Conservation (phyloP, 2,797 vertebrate genomes). For the Coilia nasus region DNA sequence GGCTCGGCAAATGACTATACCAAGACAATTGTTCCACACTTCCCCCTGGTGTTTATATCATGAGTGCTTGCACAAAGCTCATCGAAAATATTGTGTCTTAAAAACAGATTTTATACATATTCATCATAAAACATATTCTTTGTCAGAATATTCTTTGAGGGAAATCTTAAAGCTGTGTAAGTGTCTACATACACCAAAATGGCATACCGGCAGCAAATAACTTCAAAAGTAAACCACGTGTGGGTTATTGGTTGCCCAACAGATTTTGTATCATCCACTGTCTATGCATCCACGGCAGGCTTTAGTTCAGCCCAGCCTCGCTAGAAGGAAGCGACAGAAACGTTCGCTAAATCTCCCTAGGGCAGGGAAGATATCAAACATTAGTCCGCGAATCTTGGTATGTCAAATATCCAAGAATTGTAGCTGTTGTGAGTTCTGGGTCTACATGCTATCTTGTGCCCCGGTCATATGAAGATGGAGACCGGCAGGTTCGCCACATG, state of each 20-base stretch:
- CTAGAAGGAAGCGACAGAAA: background rate
- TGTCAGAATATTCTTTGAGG: background rate
- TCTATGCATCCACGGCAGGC: too few relatives aligned
- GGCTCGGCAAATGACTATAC: background rate
- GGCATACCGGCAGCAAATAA: background rate
- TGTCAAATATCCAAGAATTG: too few relatives aligned
- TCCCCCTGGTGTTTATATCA: background rate
- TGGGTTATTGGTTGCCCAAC: conserved; percentile 36
- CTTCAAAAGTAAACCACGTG: conserved; percentile 9
- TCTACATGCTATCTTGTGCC: too few relatives aligned
- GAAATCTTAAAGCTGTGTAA: background rate
- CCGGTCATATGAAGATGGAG: conserved; percentile 6
- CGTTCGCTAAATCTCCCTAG: too few relatives aligned
- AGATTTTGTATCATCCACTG: background rate
- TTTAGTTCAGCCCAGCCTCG: too few relatives aligned
- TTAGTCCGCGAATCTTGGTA: too few relatives aligned
- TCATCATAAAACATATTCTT: background rate
- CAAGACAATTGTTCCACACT: background rate
- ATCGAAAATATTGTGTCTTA: background rate
- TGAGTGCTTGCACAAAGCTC: background rate
- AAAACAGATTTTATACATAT: background rate
- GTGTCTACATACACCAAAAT: too few relatives aligned
- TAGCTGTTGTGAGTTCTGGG: background rate
- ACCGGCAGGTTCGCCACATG: background rate
- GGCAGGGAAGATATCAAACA: too few relatives aligned